Conservation (phyloP, 1,140 invertebrate species). For the Drosophila melanogaster region Release_6_plus_ISO1_MT NT_033779.5:11411001-11411500, state of each 20-base stretch:
- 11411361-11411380: slow-evolving; percentile 44
- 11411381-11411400: not conserved
- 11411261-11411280: slow-evolving; percentile 52
- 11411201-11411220: slow-evolving; percentile 67
- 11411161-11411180: slow-evolving; percentile 27
- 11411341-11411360: slow-evolving; percentile 57
- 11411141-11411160: slow-evolving; percentile 62
- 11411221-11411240: slow-evolving; percentile 80
- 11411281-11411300: slow-evolving; percentile 36
- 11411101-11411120: slow-evolving; percentile 78
- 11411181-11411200: not conserved
- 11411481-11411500: too few species aligned
- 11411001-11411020: slow-evolving; percentile 61
- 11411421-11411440: not conserved
- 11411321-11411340: slow-evolving; percentile 70
- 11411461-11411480: too few species aligned
- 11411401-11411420: not conserved
- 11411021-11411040: slow-evolving; percentile 70
- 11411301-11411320: slow-evolving; percentile 39
- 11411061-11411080: slow-evolving; percentile 68
- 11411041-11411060: slow-evolving; percentile 51
- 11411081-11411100: slow-evolving; percentile 67
- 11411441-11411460: not conserved
- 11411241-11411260: slow-evolving; percentile 56
- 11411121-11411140: slow-evolving; percentile 42